phyloP scores from a whole-genome alignment of 1,140 invertebrate species.

The Drosophila equinoxialis region DNA sequence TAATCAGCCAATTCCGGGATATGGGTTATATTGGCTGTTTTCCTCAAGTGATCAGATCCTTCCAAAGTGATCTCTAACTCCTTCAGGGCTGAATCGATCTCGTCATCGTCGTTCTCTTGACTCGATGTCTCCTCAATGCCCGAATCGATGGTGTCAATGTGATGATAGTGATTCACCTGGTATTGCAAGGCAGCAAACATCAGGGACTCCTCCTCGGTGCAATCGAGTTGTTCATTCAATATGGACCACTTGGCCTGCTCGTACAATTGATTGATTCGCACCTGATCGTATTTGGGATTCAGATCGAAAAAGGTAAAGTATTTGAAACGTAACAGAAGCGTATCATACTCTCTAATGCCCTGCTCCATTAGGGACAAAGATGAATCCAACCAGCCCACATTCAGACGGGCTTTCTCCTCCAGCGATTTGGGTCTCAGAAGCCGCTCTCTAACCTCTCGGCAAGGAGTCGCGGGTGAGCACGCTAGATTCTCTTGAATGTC shows the following conservation, averaged over 20 bases:
- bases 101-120: constrained; percentile 84
- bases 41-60: constrained; percentile 86
- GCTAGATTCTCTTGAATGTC: constrained; percentile 91
- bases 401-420: constrained; percentile 96
- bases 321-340: constrained; percentile 93
- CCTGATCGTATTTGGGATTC: constrained; percentile 96
- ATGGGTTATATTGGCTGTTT: constrained; percentile 90
- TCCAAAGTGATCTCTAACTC: constrained; percentile 94
- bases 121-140: constrained; percentile 66
- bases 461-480: constrained; percentile 90
- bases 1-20: constrained; percentile 94
- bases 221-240: constrained; percentile 98
- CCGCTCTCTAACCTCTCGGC: constrained; percentile 89
- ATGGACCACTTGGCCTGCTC: constrained; percentile 99
- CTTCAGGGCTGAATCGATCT: constrained; percentile 95
- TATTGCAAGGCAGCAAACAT: constrained; percentile 99
- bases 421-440: constrained; percentile 94
- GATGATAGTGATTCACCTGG: constrained; percentile 96
- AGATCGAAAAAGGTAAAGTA: constrained; percentile 97
- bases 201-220: constrained; percentile 99
- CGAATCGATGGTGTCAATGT: constrained; percentile 86
- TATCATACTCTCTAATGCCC: constrained; percentile 96
- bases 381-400: constrained; percentile 98
- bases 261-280: constrained; percentile 99
- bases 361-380: constrained; percentile 99